Conservation (phyloP, 2,888 invertebrate species). For the Cabera pusaria region DNA sequence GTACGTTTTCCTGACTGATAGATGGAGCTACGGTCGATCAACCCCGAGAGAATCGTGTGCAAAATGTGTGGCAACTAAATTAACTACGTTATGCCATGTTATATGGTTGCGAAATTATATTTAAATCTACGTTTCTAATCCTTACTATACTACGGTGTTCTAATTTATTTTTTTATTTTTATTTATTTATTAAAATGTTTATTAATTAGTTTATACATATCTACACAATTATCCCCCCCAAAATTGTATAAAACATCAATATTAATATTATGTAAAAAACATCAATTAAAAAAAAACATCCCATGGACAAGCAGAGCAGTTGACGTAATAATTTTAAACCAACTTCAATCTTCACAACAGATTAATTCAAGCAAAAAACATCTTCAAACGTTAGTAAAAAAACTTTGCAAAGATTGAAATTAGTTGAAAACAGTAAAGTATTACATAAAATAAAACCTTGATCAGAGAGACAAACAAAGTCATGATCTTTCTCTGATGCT, state of each 20-base stretch:
- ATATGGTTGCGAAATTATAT: constrained; percentile 44
- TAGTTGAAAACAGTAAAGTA: too few species aligned
- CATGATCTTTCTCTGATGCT: too few species aligned
- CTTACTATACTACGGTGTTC: constrained; percentile 1
- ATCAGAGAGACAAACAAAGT: too few species aligned
- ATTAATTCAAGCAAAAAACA: too few species aligned
- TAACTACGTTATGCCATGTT: constrained; percentile 40
- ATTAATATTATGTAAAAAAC: constrained; percentile 3
- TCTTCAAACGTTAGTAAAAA: too few species aligned
- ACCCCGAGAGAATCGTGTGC: constrained; percentile 51
- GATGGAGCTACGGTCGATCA: constrained; percentile 29
- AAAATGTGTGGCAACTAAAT: constrained; percentile 64
- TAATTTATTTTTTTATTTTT: neutral
- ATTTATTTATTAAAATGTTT: too few species aligned
- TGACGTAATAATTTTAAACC: constrained; percentile 9
- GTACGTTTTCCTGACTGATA: constrained; percentile 47
- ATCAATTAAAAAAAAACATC: constrained; percentile 11
- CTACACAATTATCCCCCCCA: too few species aligned
- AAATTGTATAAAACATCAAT: too few species aligned
- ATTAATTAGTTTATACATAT: too few species aligned
- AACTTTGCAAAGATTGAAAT: too few species aligned
- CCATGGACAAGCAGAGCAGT: constrained; percentile 14
- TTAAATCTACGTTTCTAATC: constrained; percentile 7
- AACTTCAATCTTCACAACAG: constrained; percentile 4
- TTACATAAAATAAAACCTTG: too few species aligned